Evolutionary conservation across 2,888 invertebrate genomes (phyloP).

Genomic region (Lasius fuliginosus): DNA sequence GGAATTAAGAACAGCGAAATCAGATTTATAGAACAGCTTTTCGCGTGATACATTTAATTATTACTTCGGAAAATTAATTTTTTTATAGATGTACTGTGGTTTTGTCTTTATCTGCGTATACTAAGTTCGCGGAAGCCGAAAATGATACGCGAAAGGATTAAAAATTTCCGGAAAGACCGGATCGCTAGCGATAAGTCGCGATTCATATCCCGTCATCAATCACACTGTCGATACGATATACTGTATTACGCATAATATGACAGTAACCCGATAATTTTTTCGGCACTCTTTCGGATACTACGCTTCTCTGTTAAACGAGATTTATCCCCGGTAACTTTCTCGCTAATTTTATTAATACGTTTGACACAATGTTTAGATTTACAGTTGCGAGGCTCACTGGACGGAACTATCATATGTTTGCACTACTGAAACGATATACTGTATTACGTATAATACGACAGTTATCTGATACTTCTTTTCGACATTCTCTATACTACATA

Average conservation of each 20-base stretch:
- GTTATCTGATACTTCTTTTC: not conserved
- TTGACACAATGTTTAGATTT: not conserved
- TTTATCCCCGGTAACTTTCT: not conserved
- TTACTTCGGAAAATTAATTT: not conserved
- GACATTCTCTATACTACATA: not conserved
- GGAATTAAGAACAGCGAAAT: not conserved
- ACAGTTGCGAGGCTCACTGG: not conserved
- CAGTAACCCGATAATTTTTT: not conserved
- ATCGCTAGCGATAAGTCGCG: not conserved
- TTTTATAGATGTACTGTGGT: not conserved
- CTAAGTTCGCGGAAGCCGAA: not conserved
- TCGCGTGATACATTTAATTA: not conserved
- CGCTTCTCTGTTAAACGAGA: not conserved
- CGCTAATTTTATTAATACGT: not conserved
- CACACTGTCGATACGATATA: not conserved
- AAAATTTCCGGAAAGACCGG: not conserved
- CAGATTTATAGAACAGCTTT: not conserved
- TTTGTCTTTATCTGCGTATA: not conserved
- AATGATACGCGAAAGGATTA: not conserved
- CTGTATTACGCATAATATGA: not conserved
- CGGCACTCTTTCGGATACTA: not conserved
- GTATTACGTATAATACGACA: not conserved
- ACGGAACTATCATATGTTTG: not conserved
- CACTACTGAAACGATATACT: not conserved
- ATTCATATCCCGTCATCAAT: constrained; percentile 4